Evolutionary conservation across 1,140 invertebrate species (phyloP).

Genomic region (Drosophila tsacasi): DNA sequence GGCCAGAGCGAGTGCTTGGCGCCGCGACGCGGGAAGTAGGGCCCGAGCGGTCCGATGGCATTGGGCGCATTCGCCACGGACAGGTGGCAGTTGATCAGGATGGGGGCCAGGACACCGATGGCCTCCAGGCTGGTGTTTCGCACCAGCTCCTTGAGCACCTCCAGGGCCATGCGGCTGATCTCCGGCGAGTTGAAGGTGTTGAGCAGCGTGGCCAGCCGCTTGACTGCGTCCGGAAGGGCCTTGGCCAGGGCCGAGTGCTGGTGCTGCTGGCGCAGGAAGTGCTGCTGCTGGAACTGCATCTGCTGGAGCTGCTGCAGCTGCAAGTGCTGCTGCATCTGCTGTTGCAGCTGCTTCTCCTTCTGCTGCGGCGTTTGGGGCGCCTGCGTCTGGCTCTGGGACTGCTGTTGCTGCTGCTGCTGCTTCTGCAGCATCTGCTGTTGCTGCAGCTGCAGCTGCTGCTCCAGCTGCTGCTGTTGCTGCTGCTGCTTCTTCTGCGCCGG

Average conservation of each 20-base stretch:
- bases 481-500: constrained; percentile 75
- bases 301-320: constrained; percentile 78
- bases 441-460: constrained; percentile 73
- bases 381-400: constrained; percentile 63
- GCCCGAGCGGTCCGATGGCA: constrained; percentile 86
- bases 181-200: constrained; percentile 96
- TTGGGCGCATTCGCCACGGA: constrained; percentile 92
- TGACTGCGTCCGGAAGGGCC: constrained; percentile 93
- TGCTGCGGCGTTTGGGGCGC: constrained; percentile 67
- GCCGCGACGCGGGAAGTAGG: constrained; percentile 82
- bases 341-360: constrained; percentile 70
- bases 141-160: constrained; percentile 94
- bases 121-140: constrained; percentile 93
- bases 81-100: constrained; percentile 93
- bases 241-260: constrained; percentile 86
- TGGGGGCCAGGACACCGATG: constrained; percentile 92
- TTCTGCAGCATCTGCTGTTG: constrained; percentile 72
- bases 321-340: constrained; percentile 75
- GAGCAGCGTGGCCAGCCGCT: constrained; percentile 93
- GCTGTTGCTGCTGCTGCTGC: constrained; percentile 75
- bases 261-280: constrained; percentile 75
- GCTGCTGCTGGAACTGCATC: constrained; percentile 80
- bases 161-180: constrained; percentile 91
- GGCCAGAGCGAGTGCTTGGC: constrained; percentile 75
- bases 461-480: constrained; percentile 65